Evolutionary conservation across 53 echinoderm and acorn worm species (phyloP).

Genomic region (Zoroaster sp.): DNA sequence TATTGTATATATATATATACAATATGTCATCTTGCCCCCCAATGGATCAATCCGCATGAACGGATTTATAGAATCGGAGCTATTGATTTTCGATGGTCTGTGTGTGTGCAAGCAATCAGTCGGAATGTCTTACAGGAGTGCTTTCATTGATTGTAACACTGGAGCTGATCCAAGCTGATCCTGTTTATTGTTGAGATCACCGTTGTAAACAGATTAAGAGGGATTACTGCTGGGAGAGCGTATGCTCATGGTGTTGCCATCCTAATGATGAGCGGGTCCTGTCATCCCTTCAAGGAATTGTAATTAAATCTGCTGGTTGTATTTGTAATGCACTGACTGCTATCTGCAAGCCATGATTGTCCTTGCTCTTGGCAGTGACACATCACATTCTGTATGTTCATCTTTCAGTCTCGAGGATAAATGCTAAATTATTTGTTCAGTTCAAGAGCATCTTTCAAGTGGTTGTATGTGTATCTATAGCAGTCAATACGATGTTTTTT

Average conservation of each 20-base stretch:
- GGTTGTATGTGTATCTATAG: too few relatives aligned
- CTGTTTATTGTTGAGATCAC: background rate
- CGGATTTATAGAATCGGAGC: background rate
- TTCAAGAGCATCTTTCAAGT: too few relatives aligned
- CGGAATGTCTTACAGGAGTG: too few relatives aligned
- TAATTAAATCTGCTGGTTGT: background rate
- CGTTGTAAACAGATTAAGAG: background rate
- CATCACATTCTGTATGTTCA: too few relatives aligned
- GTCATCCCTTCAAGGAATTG: background rate
- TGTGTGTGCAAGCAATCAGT: background rate
- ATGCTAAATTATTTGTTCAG: too few relatives aligned
- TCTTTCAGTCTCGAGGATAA: too few relatives aligned
- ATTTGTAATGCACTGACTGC: too few relatives aligned
- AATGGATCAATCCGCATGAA: background rate
- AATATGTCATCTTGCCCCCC: too few relatives aligned
- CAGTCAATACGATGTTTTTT: too few relatives aligned
- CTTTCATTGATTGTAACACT: background rate
- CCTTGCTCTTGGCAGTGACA: too few relatives aligned
- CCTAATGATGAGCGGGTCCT: background rate
- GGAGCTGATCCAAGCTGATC: background rate
- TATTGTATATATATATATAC: too few relatives aligned
- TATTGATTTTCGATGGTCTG: background rate
- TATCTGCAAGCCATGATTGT: too few relatives aligned
- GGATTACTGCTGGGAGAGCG: background rate
- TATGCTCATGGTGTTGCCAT: background rate